Evolutionary conservation across 23 tunicate genomes (phyloP).

Genomic region (Styela plicata): DNA sequence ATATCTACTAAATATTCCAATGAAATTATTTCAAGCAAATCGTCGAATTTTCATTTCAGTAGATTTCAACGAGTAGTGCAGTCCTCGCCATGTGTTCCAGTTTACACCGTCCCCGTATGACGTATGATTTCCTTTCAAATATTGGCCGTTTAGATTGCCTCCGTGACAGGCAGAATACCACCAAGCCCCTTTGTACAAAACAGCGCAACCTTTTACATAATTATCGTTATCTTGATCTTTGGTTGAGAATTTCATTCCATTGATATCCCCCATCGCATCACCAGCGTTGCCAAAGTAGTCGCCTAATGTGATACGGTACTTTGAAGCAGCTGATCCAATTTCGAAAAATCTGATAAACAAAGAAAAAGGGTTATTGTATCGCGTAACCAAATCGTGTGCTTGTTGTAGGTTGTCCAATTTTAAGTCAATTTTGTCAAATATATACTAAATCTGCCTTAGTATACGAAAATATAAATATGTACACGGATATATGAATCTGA

Average conservation of each 20-base stretch:
- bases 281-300: background rate
- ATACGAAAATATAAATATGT: too few relatives aligned
- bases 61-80: background rate
- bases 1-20: too few relatives aligned
- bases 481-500: too few relatives aligned
- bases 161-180: background rate
- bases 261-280: background rate
- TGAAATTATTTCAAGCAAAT: too few relatives aligned
- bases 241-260: background rate
- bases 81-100: background rate
- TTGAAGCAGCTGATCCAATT: background rate
- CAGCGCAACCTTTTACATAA: background rate
- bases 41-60: background rate
- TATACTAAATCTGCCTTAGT: background rate
- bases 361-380: background rate
- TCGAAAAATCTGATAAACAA: background rate
- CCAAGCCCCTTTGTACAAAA: background rate
- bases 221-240: background rate
- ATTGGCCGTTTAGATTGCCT: background rate
- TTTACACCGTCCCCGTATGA: background rate
- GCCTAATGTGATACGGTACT: background rate
- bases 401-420: background rate
- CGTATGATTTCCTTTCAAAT: background rate
- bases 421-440: background rate
- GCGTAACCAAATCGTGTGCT: background rate